These are phyloP conservation scores for Orius laevigatus DNA, from an alignment of 1,140 invertebrate species.

Conservation along the genomic window DNA sequence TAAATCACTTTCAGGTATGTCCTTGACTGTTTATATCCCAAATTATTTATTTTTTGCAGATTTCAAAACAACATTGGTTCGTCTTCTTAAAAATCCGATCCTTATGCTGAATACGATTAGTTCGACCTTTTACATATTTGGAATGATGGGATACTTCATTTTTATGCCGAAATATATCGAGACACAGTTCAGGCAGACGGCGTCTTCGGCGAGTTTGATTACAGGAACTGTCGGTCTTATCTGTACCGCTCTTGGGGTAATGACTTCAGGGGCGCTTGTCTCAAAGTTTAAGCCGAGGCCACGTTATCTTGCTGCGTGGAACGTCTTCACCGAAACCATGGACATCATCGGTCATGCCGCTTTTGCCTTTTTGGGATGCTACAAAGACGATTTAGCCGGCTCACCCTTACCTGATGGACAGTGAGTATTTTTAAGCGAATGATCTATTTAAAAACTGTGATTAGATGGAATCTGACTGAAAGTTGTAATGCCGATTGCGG, in stretches of 20 bases:
- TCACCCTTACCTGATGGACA: conserved; percentile 29
- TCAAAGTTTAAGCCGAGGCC: conserved; percentile 50
- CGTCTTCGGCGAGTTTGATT: conserved; percentile 20
- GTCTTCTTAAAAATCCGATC: conserved; percentile 19
- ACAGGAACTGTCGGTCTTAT: conserved; percentile 44
- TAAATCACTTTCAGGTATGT: conserved; percentile 15
- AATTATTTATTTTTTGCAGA: conserved; percentile 19
- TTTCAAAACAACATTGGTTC: conserved; percentile 15
- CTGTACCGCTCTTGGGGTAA: conserved; percentile 52
- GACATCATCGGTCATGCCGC: conserved; percentile 44
- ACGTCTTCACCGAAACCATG: conserved; percentile 47
- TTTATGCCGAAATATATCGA: conserved; percentile 25
- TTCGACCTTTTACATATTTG: conserved; percentile 20
- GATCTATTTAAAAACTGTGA: conserved; percentile 10
- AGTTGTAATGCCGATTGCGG: conserved; percentile 44
- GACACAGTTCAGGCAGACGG: conserved; percentile 21
- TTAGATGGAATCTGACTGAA: conserved; percentile 30
- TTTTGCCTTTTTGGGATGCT: conserved; percentile 53
- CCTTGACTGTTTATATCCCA: too few relatives aligned
- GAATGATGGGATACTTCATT: conserved; percentile 20
- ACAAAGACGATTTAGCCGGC: conserved; percentile 36
- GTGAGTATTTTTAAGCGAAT: conserved; percentile 21
- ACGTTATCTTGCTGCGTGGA: conserved; percentile 51
- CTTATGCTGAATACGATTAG: conserved; percentile 19
- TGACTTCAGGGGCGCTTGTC: conserved; percentile 49